Evolutionary conservation across 2,888 invertebrate genomes (phyloP).

Genomic region (Sarcophaga rosellei): DNA sequence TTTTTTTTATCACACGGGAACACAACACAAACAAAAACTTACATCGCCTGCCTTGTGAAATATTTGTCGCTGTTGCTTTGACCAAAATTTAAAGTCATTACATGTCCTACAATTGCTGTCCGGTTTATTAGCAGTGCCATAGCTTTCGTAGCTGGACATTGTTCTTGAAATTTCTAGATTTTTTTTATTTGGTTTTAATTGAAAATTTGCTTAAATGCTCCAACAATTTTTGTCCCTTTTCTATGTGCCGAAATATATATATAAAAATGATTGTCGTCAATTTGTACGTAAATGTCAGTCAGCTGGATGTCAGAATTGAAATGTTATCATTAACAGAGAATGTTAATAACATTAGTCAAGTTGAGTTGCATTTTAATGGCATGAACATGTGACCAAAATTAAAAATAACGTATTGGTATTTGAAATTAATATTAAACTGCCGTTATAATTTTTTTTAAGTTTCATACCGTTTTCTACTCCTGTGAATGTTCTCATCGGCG

Average conservation of each 20-base stretch:
- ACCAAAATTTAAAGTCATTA: constrained; percentile 88
- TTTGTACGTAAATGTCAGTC: constrained; percentile 16
- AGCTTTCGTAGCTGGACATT: constrained; percentile 70
- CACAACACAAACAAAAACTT: constrained; percentile 47
- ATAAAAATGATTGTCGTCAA: constrained; percentile 12
- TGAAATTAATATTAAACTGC: background rate
- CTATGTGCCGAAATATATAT: constrained; percentile 51
- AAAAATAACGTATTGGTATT: background rate
- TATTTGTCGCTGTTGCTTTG: constrained; percentile 84
- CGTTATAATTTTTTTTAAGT: too few relatives aligned
- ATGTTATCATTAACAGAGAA: constrained; percentile 7
- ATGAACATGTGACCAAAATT: background rate
- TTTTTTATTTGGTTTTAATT: constrained; percentile 20
- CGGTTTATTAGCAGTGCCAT: constrained; percentile 78
- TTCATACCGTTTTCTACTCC: too few relatives aligned
- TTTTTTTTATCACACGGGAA: background rate
- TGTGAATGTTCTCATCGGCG: too few relatives aligned
- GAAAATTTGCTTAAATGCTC: constrained; percentile 58
- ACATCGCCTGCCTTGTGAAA: constrained; percentile 74
- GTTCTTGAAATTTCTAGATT: constrained; percentile 1
- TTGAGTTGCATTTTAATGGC: background rate
- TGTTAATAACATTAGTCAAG: background rate
- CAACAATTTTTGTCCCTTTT: constrained; percentile 25
- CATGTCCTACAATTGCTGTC: constrained; percentile 85
- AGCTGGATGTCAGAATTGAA: constrained; percentile 36